phyloP scores from a whole-genome alignment of 2,888 invertebrate species.

The Margaritifera margaritifera region DNA sequence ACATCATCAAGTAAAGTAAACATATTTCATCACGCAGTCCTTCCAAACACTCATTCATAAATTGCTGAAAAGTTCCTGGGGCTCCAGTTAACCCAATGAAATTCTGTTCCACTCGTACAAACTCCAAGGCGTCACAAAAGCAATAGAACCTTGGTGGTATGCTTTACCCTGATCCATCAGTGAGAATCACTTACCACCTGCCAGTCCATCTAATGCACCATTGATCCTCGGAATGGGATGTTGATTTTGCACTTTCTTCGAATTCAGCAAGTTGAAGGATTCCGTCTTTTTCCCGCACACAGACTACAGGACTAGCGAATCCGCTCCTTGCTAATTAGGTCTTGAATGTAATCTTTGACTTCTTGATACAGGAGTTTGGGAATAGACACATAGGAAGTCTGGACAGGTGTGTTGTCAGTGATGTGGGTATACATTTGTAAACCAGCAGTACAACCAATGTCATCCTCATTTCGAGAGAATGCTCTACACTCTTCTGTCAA shows the following conservation, averaged over 20 bases:
- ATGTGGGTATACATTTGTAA: slow-evolving; percentile 17
- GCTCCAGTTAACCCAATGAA: slow-evolving; percentile 19
- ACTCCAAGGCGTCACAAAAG: slow-evolving; percentile 29
- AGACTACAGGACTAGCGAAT: slow-evolving; percentile 20
- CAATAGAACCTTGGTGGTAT: slow-evolving; percentile 26
- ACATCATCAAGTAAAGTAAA: slow-evolving; percentile 26
- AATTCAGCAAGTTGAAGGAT: slow-evolving; percentile 14
- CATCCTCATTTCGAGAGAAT: slow-evolving; percentile 17
- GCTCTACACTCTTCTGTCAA: slow-evolving; percentile 14
- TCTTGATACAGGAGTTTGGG: slow-evolving; percentile 19
- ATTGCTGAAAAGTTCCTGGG: slow-evolving; percentile 16
- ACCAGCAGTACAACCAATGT: slow-evolving; percentile 17
- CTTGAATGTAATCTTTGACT: slow-evolving; percentile 21
- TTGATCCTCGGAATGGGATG: slow-evolving; percentile 22
- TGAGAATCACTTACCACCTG: slow-evolving; percentile 17
- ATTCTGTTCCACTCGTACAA: slow-evolving; percentile 27
- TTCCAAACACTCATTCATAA: slow-evolving; percentile 16
- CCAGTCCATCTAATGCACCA: slow-evolving; percentile 15
- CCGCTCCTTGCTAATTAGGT: slow-evolving; percentile 12
- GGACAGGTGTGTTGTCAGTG: slow-evolving; percentile 15
- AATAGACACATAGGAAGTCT: slow-evolving; percentile 15
- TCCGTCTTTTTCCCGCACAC: slow-evolving; percentile 22
- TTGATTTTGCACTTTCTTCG: slow-evolving; percentile 8
- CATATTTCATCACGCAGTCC: slow-evolving; percentile 19
- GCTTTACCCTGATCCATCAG: slow-evolving; percentile 27